Percentiles rank a stretch among this genome's conserved stretches.
Conservation (phyloP, 2,888 invertebrate species). For the Chloroclysta siterata region DNA sequence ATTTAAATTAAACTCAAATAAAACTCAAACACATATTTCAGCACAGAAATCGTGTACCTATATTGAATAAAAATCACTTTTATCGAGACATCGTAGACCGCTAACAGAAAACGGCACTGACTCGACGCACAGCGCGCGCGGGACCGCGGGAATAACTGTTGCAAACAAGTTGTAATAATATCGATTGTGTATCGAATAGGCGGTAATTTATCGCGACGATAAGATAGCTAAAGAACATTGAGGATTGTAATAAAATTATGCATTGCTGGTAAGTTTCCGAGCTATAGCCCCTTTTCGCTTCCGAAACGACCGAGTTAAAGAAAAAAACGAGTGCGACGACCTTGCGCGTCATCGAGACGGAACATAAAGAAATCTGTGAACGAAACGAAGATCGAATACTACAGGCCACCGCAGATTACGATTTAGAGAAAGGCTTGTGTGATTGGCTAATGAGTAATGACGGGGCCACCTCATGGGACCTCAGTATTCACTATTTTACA, state of each 20-base stretch:
- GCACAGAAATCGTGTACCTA: constrained; percentile 16
- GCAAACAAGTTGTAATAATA: constrained; percentile 65
- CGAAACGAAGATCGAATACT: constrained; percentile 52
- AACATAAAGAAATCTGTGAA: constrained; percentile 42
- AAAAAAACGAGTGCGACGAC: constrained; percentile 52
- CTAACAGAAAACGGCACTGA: constrained; percentile 37
- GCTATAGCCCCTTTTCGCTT: constrained; percentile 19
- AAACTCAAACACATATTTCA: constrained; percentile 28
- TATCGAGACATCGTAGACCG: constrained; percentile 24
- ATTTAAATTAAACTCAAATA: constrained; percentile 25
- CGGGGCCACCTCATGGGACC: constrained; percentile 51
- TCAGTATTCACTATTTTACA: constrained; percentile 48
- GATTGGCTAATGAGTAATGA: constrained; percentile 46
- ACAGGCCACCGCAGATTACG: constrained; percentile 57
- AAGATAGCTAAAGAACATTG: constrained; percentile 62
- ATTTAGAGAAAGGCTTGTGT: constrained; percentile 56
- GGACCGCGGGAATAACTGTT: constrained; percentile 74
- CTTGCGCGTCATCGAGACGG: constrained; percentile 50
- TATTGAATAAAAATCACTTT: constrained; percentile 37
- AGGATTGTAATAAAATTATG: constrained; percentile 49
- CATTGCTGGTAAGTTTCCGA: constrained; percentile 54
- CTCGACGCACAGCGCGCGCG: constrained; percentile 56
- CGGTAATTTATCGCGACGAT: constrained; percentile 78
- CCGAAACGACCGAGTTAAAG: constrained; percentile 31
- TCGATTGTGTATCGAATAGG: constrained; percentile 77